A percentile compares a stretch with the other conserved stretches of the same genome.
phyloP scores from a whole-genome alignment of 2,797 vertebrate genomes.

The Pangasius djambal region DNA sequence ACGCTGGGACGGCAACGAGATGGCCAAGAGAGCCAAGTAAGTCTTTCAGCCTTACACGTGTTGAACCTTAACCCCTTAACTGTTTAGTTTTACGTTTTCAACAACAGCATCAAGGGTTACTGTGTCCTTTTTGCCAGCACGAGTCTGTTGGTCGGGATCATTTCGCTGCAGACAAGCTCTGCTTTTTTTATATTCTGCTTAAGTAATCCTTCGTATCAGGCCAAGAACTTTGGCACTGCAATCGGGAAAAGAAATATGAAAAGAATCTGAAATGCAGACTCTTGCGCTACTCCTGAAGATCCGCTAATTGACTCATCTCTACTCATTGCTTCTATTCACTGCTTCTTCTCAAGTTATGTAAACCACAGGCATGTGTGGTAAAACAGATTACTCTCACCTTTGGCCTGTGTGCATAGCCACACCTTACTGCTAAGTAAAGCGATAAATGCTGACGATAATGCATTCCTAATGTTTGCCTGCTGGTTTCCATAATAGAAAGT shows the following conservation, averaged over 20 bases:
- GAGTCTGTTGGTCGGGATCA: background rate
- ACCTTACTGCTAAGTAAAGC: slow-evolving; percentile 42
- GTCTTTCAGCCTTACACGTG: slow-evolving; percentile 50
- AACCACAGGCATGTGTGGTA: background rate
- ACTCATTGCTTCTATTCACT: background rate
- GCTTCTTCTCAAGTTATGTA: background rate
- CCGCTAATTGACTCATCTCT: background rate
- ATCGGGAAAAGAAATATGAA: too few species aligned
- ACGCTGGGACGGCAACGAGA: slow-evolving; percentile 98
- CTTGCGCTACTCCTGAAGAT: too few species aligned
- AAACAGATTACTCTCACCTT: slow-evolving; percentile 29
- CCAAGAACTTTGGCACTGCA: background rate
- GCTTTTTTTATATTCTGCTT: background rate
- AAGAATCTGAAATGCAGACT: background rate
- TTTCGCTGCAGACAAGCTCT: background rate
- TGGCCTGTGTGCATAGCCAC: slow-evolving; percentile 48
- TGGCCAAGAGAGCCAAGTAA: slow-evolving; percentile 99
- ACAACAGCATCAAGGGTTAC: background rate
- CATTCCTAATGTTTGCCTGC: slow-evolving; percentile 37
- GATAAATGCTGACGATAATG: slow-evolving; percentile 57
- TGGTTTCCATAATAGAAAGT: slow-evolving; percentile 17
- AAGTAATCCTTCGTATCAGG: background rate
- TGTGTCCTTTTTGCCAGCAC: background rate
- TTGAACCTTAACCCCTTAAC: background rate
- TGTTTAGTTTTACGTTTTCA: background rate